Evolutionary conservation across 2,888 invertebrate genomes (phyloP).

Genomic region (Monoplex corrugatus): DNA sequence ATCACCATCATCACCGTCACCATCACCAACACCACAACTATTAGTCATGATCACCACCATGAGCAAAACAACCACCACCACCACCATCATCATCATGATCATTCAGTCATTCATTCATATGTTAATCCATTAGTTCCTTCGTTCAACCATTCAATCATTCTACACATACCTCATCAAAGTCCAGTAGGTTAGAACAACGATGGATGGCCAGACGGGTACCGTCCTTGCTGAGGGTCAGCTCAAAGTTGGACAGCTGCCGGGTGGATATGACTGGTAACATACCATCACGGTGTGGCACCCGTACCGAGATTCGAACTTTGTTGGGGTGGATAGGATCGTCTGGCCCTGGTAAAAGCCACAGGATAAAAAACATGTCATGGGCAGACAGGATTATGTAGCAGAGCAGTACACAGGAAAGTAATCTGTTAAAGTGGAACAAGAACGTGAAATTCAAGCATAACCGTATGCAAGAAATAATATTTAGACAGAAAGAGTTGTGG

Average conservation of each 20-base stretch:
- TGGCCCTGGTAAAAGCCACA: slow-evolving; percentile 71
- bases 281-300: slow-evolving; percentile 81
- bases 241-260: slow-evolving; percentile 79
- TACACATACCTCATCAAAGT: slow-evolving; percentile 66
- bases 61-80: not conserved
- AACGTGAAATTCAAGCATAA: too few relatives aligned
- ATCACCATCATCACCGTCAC: not conserved
- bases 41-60: not conserved
- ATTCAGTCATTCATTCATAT: too few relatives aligned
- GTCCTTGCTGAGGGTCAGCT: slow-evolving; percentile 78
- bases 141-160: not conserved
- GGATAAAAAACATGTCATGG: not conserved
- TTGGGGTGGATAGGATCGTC: slow-evolving; percentile 77
- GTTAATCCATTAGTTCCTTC: not conserved
- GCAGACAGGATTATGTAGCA: too few relatives aligned
- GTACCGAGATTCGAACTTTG: slow-evolving; percentile 76
- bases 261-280: slow-evolving; percentile 81
- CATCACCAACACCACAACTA: not conserved
- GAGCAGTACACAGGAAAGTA: too few relatives aligned
- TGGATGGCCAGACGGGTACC: slow-evolving; percentile 78
- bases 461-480: too few relatives aligned
- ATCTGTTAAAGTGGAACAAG: too few relatives aligned
- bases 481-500: too few relatives aligned
- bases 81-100: not conserved
- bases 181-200: slow-evolving; percentile 80